These are phyloP conservation scores for Muscina levida DNA, from an alignment of 2,888 invertebrate species.

Conservation along the genomic window DNA sequence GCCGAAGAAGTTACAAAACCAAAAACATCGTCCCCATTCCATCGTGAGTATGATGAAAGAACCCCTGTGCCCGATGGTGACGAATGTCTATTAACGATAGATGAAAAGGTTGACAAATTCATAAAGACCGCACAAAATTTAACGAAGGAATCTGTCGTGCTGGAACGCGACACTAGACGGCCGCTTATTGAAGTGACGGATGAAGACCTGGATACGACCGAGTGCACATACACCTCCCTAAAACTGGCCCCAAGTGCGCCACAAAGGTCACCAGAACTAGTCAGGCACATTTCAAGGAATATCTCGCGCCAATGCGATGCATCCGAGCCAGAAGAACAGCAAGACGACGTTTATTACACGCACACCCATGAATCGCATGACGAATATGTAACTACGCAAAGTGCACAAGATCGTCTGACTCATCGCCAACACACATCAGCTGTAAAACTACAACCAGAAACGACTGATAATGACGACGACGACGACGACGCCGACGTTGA, in stretches of 20 bases:
- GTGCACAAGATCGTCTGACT: slow-evolving; percentile 56
- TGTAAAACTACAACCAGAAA: slow-evolving; percentile 52
- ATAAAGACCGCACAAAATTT: slow-evolving; percentile 83
- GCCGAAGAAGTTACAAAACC: slow-evolving; percentile 80
- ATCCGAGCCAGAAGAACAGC: slow-evolving; percentile 63
- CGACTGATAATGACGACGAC: slow-evolving; percentile 28
- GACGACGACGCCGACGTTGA: slow-evolving; percentile 64
- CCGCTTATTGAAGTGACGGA: slow-evolving; percentile 82
- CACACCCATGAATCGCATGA: slow-evolving; percentile 17
- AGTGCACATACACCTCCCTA: slow-evolving; percentile 84
- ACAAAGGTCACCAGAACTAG: slow-evolving; percentile 80
- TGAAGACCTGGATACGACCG: slow-evolving; percentile 83
- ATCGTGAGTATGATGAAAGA: slow-evolving; percentile 73
- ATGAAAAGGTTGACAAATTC: slow-evolving; percentile 85
- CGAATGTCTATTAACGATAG: slow-evolving; percentile 83
- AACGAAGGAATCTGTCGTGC: slow-evolving; percentile 73
- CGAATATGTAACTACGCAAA: slow-evolving; percentile 4
- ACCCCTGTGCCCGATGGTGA: slow-evolving; percentile 79
- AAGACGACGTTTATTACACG: neutral
- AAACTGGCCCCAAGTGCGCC: slow-evolving; percentile 80
- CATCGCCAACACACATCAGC: slow-evolving; percentile 54
- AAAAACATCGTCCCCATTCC: slow-evolving; percentile 76
- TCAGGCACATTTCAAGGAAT: slow-evolving; percentile 79
- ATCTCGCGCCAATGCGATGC: slow-evolving; percentile 77
- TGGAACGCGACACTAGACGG: slow-evolving; percentile 77